Evolutionary conservation across 2,113 vertebrate genomes (phyloP).

Genomic region (Parus major): DNA sequence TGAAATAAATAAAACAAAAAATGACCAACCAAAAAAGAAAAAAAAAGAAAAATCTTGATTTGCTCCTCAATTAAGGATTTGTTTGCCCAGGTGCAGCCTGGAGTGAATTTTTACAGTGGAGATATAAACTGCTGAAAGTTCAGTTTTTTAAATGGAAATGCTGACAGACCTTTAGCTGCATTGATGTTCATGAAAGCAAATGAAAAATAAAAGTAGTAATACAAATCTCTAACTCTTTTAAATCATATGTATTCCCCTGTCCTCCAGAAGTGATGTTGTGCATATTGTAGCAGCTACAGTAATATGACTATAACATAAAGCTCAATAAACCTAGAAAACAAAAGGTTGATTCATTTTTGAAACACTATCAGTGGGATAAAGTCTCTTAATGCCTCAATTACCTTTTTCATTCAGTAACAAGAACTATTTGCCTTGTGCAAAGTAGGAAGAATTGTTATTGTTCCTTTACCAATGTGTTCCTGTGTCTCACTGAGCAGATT

Average conservation of each 20-base stretch:
- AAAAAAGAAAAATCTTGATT: background rate
- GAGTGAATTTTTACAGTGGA: slow-evolving; percentile 45
- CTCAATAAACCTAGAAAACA: background rate
- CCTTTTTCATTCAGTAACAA: background rate
- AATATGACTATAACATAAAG: slow-evolving; percentile 29
- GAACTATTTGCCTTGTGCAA: background rate
- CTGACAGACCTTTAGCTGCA: slow-evolving; percentile 1
- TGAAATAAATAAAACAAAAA: slow-evolving; percentile 35
- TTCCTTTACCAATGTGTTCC: background rate
- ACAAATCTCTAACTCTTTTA: slow-evolving; percentile 34
- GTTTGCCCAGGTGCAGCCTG: slow-evolving; percentile 20
- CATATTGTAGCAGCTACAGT: background rate
- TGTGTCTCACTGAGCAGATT: background rate
- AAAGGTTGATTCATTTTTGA: background rate
- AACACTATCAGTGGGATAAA: background rate
- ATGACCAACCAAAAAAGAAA: background rate
- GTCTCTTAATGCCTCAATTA: background rate
- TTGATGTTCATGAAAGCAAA: background rate
- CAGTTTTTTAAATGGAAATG: slow-evolving; percentile 53
- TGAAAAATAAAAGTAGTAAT: slow-evolving; percentile 36
- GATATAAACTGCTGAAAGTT: slow-evolving; percentile 59
- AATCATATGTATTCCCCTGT: background rate
- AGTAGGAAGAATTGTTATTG: background rate
- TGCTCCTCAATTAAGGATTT: slow-evolving; percentile 23
- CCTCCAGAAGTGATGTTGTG: background rate